Percentiles rank a stretch among this genome's conserved stretches.
Evolutionary conservation across 2,113 vertebrate genomes (phyloP).

Genomic region (Rhinopomastus cyanomelas): DNA sequence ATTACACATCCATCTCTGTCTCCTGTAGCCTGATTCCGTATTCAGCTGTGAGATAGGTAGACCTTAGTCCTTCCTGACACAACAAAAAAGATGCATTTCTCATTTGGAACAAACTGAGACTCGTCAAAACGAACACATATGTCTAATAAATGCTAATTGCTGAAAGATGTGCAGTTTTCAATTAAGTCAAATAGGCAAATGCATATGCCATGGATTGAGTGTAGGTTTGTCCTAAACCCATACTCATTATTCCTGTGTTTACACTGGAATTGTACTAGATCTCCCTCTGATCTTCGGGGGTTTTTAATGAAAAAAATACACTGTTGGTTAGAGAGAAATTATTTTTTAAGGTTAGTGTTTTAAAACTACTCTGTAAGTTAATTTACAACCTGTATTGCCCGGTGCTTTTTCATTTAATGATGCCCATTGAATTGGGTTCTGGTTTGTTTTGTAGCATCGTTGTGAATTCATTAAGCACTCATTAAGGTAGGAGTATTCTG

Average conservation of each 20-base stretch:
- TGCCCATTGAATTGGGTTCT: not conserved
- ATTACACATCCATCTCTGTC: slow-evolving; percentile 41
- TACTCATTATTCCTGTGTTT: not conserved
- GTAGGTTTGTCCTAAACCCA: not conserved
- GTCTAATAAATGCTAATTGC: not conserved
- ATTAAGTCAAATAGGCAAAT: not conserved
- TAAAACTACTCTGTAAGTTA: not conserved
- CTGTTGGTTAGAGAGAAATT: not conserved
- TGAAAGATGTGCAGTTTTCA: not conserved
- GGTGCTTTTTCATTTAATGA: not conserved
- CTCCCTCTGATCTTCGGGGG: not conserved
- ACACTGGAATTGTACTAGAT: not conserved
- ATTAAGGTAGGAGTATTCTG: not conserved
- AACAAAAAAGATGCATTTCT: slow-evolving; percentile 1
- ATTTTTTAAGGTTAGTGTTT: not conserved
- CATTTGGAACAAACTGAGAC: not conserved
- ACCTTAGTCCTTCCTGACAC: not conserved
- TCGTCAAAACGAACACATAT: slow-evolving; percentile 1
- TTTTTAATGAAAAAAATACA: not conserved
- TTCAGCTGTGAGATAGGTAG: slow-evolving; percentile 12
- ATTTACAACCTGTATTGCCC: not conserved
- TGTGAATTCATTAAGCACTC: not conserved
- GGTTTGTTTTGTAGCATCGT: not conserved
- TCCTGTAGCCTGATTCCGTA: slow-evolving; percentile 13
- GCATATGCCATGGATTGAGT: not conserved